Base-by-base conservation (phyloP, 1,140 invertebrate genomes). In the Danaus plexippus region DNA sequence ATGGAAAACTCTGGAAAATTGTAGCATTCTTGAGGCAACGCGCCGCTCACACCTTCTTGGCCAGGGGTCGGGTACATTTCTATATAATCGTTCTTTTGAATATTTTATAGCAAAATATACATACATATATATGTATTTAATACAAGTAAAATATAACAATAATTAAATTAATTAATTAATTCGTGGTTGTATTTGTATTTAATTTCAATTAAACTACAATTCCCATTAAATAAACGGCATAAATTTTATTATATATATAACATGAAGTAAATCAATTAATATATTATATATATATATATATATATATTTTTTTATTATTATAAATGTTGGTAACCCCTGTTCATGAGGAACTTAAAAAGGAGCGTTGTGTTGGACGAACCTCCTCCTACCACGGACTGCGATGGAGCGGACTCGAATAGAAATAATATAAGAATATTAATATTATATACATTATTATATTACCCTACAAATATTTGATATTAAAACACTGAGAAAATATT, bases 1-100 rank as follows among this genome's bases (percentile, higher is more conserved):
- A 86, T 86, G 83, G 83, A 86, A 86, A 86, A 86, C 81, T 86
- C 83, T 71, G 80, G 83, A 86, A 86, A 86, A 86, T 85, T 86
- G 83, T 86, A 86, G 83, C 83, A 86, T 86, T 86, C 83, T 86
- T 86, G 80, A 86, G 83, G 83, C 81, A 75, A 81, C 75, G 77
- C 75, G 70, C 66, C 66, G 75, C 83, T 85, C 80, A 80, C 81
- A 85, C 81, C 83, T 86, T 86, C 83, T 85, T 84, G 61, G 57
- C 44, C 51, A 61, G 77, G 59, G 58, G 60, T 69, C 7, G 45
- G 5, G 46, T 82, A 80, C 80, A 57, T 73, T 77, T 66, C 69
- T 68, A 15, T 56, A 60, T 47, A 46, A 18, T 45, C 47, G 8
- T 42, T 50, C 53, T 44, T 51, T 58, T 57, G 48, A 9, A 43